Base-by-base conservation (phyloP, 1,140 invertebrate species). In the Camponotus vicinus region DNA sequence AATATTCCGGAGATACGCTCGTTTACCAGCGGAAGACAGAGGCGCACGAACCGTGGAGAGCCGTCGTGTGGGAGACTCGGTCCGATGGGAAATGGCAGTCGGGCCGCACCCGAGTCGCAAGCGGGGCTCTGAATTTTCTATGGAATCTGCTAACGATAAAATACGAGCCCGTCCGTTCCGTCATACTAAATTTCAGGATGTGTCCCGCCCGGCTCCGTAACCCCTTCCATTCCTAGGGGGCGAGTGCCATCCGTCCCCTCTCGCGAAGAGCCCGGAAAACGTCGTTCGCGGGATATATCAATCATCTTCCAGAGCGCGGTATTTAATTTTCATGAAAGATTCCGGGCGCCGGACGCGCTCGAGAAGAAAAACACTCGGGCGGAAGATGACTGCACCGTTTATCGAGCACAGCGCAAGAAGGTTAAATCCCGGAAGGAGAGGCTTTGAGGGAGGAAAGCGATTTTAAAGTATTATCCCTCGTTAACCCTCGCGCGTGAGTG, bases 81-180 rank as follows among this genome's bases (percentile, higher is more conserved):
- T 32, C 55, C 67, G 55, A 69, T 85, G 64, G 59, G 76, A 85
- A 85, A 69, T 71, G 61, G 84, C 76, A 49, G 75, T 34, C 55
- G 49, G 40, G 84, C 27, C 52, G 52, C 69, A 57, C 69, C 66
- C 49, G 84, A 67, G 83, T 77, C 83, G 83, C 63, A 45, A 52
- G 18, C 64, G 76, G 37, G 34, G 69, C 59, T 78, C 55, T 85
- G 82, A 88, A 80, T 82, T 86, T 80, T 57, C 82, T 78, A 85
- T 88, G 49, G 76, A 73, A 86, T 85, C 42, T 78, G 83, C 88
- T 86, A 88, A 88, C 82, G 76, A 88, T 69, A 84, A 89, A 88
- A 85, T 75, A 85, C 75, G 86, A 88, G 86, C 42, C 40, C 18
- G 18, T 34, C 34, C 34, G 55, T 76, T 59, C 87, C 42, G 66